Conservation (phyloP, 2,113 vertebrate species). For the Numenius arquata region DNA sequence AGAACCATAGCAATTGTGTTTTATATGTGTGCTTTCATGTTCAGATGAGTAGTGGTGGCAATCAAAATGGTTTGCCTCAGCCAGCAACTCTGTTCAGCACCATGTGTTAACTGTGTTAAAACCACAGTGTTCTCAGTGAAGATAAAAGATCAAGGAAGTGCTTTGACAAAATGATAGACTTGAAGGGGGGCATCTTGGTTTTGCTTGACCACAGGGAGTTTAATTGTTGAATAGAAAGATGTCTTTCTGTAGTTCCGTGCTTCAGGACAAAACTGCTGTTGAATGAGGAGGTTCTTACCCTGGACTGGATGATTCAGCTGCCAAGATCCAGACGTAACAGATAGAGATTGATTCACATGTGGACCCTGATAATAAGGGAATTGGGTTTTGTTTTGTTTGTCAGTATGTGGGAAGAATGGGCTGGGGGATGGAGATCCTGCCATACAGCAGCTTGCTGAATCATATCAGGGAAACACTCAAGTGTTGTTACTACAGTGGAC, state of each 20-base stretch:
- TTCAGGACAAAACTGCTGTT: background rate
- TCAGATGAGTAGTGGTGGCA: background rate
- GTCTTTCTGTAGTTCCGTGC: background rate
- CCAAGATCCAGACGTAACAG: background rate
- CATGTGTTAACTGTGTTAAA: background rate
- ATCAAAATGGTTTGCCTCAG: background rate
- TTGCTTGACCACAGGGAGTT: background rate
- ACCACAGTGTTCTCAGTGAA: background rate
- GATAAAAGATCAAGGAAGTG: background rate
- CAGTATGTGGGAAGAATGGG: background rate
- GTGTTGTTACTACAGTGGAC: background rate
- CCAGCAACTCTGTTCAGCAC: background rate
- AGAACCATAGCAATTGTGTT: background rate
- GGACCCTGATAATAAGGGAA: background rate
- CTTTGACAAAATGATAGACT: background rate
- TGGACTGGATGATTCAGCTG: background rate
- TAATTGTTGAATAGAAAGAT: background rate
- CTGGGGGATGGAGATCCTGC: background rate
- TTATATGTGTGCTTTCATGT: background rate
- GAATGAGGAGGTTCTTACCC: background rate
- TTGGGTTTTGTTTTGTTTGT: background rate
- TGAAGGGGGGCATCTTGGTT: background rate
- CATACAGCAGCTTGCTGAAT: background rate
- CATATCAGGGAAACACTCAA: background rate
- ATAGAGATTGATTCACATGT: rapidly evolving